Base-by-base conservation (phyloP, 2,888 invertebrate genomes). In the Amiota mariae region DNA sequence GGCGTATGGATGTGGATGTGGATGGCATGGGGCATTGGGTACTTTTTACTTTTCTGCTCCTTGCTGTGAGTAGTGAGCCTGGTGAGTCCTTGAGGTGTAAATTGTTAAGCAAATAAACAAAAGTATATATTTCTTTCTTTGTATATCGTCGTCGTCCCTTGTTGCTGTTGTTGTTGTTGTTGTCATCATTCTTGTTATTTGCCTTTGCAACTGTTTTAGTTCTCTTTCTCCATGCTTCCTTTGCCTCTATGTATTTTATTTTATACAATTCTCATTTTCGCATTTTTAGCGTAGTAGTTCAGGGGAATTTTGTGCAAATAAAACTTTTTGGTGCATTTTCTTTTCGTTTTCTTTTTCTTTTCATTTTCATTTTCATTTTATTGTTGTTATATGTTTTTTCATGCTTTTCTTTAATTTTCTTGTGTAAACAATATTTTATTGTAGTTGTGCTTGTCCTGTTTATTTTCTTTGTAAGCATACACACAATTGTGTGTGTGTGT, bases 61-160 rank as follows among this genome's bases (percentile, higher is more conserved):
- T 63, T 10, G 66, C 18, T 6, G 57, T n/a, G n/a, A n/a, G n/a
- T n/a, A n/a, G n/a, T n/a, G 8, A 15, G 57, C 18, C n/a, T 18
- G 15, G 18, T 75, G 72, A 75, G 79, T 81, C 81, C 82, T 78
- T 82, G 76, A 79, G 82, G 77, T 84, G 81, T 78, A 79, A 81
- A 81, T 81, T 82, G 84, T 74, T 77, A 73, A 76, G 75, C 80
- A 82, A 82, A 84, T 79, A 80, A 82, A 75, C 76, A 71, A 68
- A 68, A 68, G 67, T 68, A 54, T 68, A 54, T 68, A 68, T 68
- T 68, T 68, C 67, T 68, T 51, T 66, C 15, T 49, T 68, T 68
- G 51, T 67, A 24, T 24, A 51, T 24, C n/a, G 51, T 68, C 20
- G 24, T 24, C n/a, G 51, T 68, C 20, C 36, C 18, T 51, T 13